Base-by-base conservation (phyloP, 2,113 vertebrate species). In the Heliornis fulica region DNA sequence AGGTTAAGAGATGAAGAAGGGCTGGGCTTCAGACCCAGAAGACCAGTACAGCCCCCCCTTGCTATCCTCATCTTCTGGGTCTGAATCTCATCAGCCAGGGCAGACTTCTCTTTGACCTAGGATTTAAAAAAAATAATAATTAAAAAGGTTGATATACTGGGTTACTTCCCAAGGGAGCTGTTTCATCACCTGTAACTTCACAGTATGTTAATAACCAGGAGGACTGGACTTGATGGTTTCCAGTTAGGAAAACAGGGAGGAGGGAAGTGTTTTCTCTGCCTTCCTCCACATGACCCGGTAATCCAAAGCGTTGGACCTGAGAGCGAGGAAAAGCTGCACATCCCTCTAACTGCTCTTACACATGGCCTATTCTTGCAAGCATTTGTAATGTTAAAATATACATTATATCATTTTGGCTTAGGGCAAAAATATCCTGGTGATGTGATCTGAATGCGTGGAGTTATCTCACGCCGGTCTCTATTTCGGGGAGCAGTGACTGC, bases 401-500 rank as follows among this genome's bases (percentile, higher is more conserved):
- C 63, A 84, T 91, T 5, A 87, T 94, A 97, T 84, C 64, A 93
- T 82, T 86, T 87, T 43, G 56, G 91, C 87, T 93, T 13, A 29
- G 45, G 91, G 91, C 84, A 91, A 32, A 83, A 83, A 46, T 40
- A 71, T 90, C 64, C 83, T 59, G 81, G 70, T 57, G 81, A 88
- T 95, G 77, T 94, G 89, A 93, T 94, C 72, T 80, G 83, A 64
- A 68, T 34, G n/a, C 25, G 32, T 1, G 12, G 65, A 34, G 59
- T 91, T 89, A 92, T 89, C 86, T 91, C 80, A 29, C 51, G 54
- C 79, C 88, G 83, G 84, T 81, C 96, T 91, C 95, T 95, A 95
- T 96, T 94, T 93, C 61, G 75, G 84, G 89, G 89, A 97, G 92
- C 66, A 80, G 31, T 60, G 63, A 69, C 93, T 95, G 63, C 91